A percentile compares a stretch with the other conserved stretches of the same genome.
Evolutionary conservation across 2,113 vertebrate species (phyloP).

Genomic region (Coptodon rendalli): DNA sequence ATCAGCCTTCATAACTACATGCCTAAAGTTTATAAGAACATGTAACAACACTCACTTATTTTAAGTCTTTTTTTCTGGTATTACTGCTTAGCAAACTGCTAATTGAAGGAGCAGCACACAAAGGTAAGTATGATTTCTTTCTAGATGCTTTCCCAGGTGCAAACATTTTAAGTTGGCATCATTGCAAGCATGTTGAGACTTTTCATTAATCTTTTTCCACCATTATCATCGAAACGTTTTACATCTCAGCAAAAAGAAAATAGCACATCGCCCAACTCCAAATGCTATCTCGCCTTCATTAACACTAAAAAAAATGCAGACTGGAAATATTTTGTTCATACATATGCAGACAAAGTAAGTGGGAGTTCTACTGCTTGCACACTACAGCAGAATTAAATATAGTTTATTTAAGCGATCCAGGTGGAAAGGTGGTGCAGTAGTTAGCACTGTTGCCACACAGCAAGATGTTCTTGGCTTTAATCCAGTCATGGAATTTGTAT

Average conservation of each 20-base stretch:
- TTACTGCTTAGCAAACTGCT: background rate
- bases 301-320: background rate
- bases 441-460: background rate
- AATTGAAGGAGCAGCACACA: background rate
- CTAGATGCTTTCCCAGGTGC: no score
- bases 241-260: background rate
- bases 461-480: background rate
- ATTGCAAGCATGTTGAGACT: background rate
- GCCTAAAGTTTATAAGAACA: background rate
- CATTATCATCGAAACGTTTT: background rate
- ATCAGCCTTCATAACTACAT: background rate
- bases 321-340: background rate
- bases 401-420: background rate
- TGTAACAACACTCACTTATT: background rate
- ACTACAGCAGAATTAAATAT: background rate
- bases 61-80: background rate
- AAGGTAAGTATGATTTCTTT: background rate
- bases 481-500: background rate
- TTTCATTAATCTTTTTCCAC: background rate
- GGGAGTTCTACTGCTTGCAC: background rate
- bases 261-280: background rate
- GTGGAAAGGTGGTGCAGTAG: background rate
- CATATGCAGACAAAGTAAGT: background rate
- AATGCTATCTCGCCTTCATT: background rate
- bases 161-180: background rate